Evolutionary conservation across 2,797 vertebrate genomes (phyloP), one percentile per base, ranked within the genome.

Genomic region (Acipenser ruthenus): DNA sequence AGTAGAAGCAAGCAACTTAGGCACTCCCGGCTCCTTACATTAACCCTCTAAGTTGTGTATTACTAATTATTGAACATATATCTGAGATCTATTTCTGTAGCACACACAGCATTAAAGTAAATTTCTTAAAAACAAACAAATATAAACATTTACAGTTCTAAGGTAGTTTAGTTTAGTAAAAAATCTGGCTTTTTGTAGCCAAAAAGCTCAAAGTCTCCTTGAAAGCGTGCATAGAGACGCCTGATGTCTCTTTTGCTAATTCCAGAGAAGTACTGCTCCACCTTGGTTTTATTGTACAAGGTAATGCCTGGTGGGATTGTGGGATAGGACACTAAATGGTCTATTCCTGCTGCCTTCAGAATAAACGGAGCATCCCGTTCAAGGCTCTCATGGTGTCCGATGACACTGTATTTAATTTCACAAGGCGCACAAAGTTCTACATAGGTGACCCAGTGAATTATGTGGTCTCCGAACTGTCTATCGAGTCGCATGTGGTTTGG

Each of bases 401-500:
- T 88, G 11, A 89, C 87, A 5, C 86, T 93, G 71, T 99, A 99
- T 0, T 76, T 70, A 67, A 99, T 96, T 72, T 96, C 91, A 6
- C 96, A 99, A 0, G 97, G 96, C 0, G 97, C 96, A 0, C 97
- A 99, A 23, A 99, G 79, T 72, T 98, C 94, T 0, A 92, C 87
- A 0, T 95, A 99, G 0, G 94, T 97, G 72, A 94, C 84, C 97
- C 97, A 99, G 77, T 99, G 97, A 75, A 99, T 99, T 60, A 99
- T 89, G 81, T 93, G 92, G 66, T 96, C 92, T 0, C 96, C 96
- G 23, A 99, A 97, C 82, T 97, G 93, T 11, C 90, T 80, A 77
- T 99, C 95, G 74, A 97, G 78, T 73, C 87, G 89, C 0, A 85
- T 88, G 8, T 90, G 92, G 48, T 94, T 96, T 0, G 92, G 89